Base-by-base conservation (phyloP, 23 tunicate species). In the Halocynthia aurantium region DNA sequence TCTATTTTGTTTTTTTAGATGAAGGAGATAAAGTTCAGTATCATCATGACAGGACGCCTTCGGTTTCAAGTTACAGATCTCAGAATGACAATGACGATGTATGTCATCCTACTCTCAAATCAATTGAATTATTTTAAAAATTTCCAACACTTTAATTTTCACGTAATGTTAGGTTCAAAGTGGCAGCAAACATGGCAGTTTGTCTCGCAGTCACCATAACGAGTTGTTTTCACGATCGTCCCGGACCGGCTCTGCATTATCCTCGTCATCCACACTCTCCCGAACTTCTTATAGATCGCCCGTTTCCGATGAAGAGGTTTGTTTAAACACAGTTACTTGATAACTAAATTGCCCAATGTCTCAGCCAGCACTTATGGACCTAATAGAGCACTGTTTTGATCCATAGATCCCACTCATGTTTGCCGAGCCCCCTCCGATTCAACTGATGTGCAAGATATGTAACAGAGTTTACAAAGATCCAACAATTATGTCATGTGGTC, bases 401-500 rank as follows among this genome's bases (percentile, higher is more conserved):
- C 50, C 53, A 2, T 75, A 83, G 94, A 53, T 70, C 7, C 87
- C 87, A 21, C 53, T 90, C 11, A 83, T 84, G n/a, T 90, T 90
- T 85, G 96, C 88, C 22, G 96, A 90, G 17, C 67, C 75, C n/a
- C 90, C 89, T 6, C 67, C 96, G 0, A 72, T 76, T 6, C 96
- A 90, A 81, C 88, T 90, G 17, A 63, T 84, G 7, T 90, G 96
- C 90, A 90, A 90, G 70, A 84, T 90, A 0, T 90, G 96, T 56
- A 76, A 69, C 15, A 77, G 69, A 49, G 90, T 90, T 13, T 90
- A 84, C 80, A 85, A 81, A 50, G 67, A 68, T 19, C 96, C 96
- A 8, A 20, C 81, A 52, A 90, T 90, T 6, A 90, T 90, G 96
- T 90, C 96, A 51, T 90, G 96, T 71, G 96, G 96, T 6, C 96